Percentiles rank a stretch among this genome's conserved stretches.
These are phyloP conservation scores for Chrysaora quinquecirrha DNA, from an alignment of 30 jellyfish, hydroid and myxozoan genomes.

Conservation along the genomic window DNA sequence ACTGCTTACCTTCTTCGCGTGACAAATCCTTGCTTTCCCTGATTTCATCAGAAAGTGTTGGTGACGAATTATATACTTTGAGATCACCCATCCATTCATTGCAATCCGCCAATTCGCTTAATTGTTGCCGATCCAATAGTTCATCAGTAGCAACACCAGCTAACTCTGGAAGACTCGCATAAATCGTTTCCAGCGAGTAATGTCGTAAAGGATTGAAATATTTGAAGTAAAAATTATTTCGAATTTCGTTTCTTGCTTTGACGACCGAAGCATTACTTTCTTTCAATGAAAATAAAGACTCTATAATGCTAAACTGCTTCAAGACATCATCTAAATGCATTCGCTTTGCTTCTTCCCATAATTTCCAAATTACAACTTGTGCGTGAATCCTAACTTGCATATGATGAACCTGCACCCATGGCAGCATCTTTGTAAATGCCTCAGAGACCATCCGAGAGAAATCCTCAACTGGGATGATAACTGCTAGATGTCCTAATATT, in stretches of 20 bases:
- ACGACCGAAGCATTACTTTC: constrained; percentile 84
- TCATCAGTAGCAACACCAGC: constrained; percentile 76
- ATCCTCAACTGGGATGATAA: constrained; percentile 40
- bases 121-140: constrained; percentile 13
- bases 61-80: not conserved
- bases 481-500: constrained; percentile 63
- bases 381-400: constrained; percentile 91
- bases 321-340: constrained; percentile 25
- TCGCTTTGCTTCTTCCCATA: constrained; percentile 72
- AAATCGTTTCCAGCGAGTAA: constrained; percentile 79
- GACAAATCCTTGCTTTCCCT: not conserved
- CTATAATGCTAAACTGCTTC: constrained; percentile 36
- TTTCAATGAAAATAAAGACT: constrained; percentile 55
- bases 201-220: constrained; percentile 73
- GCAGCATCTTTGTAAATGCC: constrained; percentile 66
- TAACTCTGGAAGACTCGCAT: constrained; percentile 63
- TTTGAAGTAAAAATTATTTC: constrained; percentile 61
- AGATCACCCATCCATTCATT: not conserved
- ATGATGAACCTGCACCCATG: constrained; percentile 97
- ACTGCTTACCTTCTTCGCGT: not conserved
- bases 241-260: constrained; percentile 57
- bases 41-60: constrained; percentile 6
- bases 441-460: constrained; percentile 62
- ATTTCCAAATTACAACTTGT: constrained; percentile 55
- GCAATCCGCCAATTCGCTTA: constrained; percentile 2